Evolutionary conservation across 1,140 invertebrate genomes (phyloP).

Genomic region (Eueides isabella): DNA sequence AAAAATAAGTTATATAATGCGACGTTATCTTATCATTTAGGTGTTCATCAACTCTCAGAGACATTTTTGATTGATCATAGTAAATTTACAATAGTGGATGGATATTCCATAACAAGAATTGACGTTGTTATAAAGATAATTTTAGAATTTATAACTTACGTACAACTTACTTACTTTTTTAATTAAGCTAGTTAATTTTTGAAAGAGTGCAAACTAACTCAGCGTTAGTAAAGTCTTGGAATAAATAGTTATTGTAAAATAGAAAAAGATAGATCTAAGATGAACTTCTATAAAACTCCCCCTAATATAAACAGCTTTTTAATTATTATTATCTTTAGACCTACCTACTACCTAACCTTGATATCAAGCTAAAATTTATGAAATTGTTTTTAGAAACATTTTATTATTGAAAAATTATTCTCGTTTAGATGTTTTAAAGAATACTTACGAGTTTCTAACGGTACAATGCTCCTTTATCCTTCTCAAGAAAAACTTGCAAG

Average conservation of each 20-base stretch:
- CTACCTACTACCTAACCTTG: too few relatives aligned
- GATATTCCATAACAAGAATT: neutral
- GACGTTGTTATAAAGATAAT: neutral
- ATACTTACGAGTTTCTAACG: conserved; percentile 9
- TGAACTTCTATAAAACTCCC: too few relatives aligned
- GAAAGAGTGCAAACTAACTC: neutral
- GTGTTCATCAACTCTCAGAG: conserved; percentile 7
- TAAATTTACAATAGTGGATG: neutral
- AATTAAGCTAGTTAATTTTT: neutral
- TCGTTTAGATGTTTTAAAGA: neutral
- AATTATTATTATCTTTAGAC: too few relatives aligned
- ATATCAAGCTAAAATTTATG: too few relatives aligned
- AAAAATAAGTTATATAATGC: conserved; percentile 41
- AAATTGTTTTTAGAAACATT: neutral
- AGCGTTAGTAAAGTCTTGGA: neutral
- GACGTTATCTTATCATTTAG: conserved; percentile 34
- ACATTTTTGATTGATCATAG: conserved; percentile 20
- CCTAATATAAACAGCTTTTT: too few relatives aligned
- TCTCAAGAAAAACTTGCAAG: conserved; percentile 12
- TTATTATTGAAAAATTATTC: neutral
- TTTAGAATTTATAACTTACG: too few relatives aligned
- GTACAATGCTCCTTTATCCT: conserved; percentile 17
- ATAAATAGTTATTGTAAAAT: neutral
- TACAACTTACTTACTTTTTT: too few relatives aligned
- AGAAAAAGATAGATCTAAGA: too few relatives aligned